phyloP scores from a whole-genome alignment of 2,797 vertebrate genomes.

The Sylvilagus floridanus region DNA sequence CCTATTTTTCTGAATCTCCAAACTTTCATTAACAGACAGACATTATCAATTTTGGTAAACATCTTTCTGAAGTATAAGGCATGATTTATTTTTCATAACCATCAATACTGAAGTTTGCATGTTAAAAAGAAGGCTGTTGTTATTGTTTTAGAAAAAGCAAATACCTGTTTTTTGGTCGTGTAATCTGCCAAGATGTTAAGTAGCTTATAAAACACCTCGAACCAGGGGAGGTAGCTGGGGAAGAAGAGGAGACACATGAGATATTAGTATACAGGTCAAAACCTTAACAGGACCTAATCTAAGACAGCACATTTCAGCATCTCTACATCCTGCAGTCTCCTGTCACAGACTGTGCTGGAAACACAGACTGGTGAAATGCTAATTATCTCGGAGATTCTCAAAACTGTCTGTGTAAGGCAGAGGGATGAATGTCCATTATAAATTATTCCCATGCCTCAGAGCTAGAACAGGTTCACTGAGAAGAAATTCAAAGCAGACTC shows the following conservation, averaged over 20 bases:
- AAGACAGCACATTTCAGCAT: conserved; percentile 48
- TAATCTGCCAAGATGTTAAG: conserved; percentile 97
- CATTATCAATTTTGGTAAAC: conserved; percentile 46
- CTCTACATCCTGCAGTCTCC: conserved; percentile 45
- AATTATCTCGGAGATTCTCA: conserved; percentile 74
- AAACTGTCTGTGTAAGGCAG: conserved; percentile 52
- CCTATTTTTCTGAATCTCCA: conserved; percentile 48
- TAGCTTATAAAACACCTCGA: conserved; percentile 98
- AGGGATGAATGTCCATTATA: conserved; percentile 63
- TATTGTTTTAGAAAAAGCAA: conserved; percentile 10
- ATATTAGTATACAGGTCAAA: conserved; percentile 71
- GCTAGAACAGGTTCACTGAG: conserved; percentile 57
- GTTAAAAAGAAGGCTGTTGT: conserved; percentile 46
- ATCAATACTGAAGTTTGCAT: conserved; percentile 61
- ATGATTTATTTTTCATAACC: conserved; percentile 55
- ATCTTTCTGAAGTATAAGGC: conserved; percentile 37
- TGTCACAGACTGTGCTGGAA: conserved; percentile 39
- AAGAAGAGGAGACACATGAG: conserved; percentile 69
- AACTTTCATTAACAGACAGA: background rate
- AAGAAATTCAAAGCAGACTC: conserved; percentile 73
- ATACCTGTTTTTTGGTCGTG: conserved; percentile 96
- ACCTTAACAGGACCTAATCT: conserved; percentile 15
- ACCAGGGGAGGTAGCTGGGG: conserved; percentile 97
- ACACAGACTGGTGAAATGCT: conserved; percentile 60
- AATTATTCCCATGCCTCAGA: conserved; percentile 77